Evolutionary conservation across 1,140 invertebrate species (phyloP).

Genomic region (Periplaneta americana): DNA sequence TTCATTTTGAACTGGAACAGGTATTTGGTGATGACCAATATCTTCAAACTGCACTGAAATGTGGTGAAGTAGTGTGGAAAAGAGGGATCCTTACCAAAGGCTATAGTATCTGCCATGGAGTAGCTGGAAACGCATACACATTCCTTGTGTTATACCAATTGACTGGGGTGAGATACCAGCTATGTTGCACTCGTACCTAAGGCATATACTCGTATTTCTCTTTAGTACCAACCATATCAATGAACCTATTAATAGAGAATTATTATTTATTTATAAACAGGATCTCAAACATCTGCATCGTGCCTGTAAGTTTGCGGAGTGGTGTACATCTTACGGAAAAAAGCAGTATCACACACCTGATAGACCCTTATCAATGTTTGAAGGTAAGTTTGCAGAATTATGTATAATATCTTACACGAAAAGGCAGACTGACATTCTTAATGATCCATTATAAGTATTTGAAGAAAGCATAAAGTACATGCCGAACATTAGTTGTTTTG

Average conservation of each 20-base stretch:
- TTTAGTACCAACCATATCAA: neutral
- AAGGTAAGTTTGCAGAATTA: constrained; percentile 51
- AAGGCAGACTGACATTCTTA: too few species aligned
- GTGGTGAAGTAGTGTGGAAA: constrained; percentile 76
- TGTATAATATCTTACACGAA: too few species aligned
- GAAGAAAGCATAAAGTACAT: too few species aligned
- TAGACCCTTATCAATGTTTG: constrained; percentile 77
- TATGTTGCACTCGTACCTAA: neutral
- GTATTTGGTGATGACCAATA: constrained; percentile 69
- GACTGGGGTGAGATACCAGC: constrained; percentile 53
- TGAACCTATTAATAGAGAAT: neutral
- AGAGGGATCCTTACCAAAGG: constrained; percentile 84
- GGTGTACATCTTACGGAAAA: constrained; percentile 68
- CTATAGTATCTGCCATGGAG: constrained; percentile 88
- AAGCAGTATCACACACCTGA: constrained; percentile 65
- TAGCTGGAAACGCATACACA: constrained; percentile 85
- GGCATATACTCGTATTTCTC: neutral
- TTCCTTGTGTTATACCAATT: constrained; percentile 77
- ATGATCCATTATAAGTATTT: too few species aligned
- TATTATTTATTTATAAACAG: constrained; percentile 38
- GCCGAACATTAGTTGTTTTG: too few species aligned
- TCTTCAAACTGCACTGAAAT: constrained; percentile 61
- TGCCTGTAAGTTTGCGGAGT: constrained; percentile 76
- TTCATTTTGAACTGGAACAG: constrained; percentile 36
- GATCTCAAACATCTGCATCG: constrained; percentile 64